Evolutionary conservation across 2,888 invertebrate species (phyloP).

Genomic region (Leptinotarsa tumamoca): DNA sequence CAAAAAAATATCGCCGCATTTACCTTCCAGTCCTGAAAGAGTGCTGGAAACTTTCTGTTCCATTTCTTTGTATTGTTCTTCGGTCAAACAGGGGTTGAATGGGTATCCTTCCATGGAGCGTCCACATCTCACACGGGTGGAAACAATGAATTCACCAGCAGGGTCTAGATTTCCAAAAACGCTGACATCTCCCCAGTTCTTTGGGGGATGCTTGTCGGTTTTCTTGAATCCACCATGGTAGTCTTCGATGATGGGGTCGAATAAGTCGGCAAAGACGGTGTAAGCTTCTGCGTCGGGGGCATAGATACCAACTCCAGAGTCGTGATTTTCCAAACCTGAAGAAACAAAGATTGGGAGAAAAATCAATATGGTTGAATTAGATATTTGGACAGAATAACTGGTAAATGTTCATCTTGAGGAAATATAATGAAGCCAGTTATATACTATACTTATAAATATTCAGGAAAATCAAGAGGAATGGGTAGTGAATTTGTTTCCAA

Average conservation of each 20-base stretch:
- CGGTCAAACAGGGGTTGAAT: slow-evolving; percentile 97
- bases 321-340: slow-evolving; percentile 91
- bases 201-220: slow-evolving; percentile 92
- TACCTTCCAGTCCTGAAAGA: slow-evolving; percentile 78
- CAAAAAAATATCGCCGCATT: not conserved
- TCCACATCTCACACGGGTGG: slow-evolving; percentile 96
- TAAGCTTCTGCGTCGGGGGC: slow-evolving; percentile 98
- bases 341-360: too few relatives aligned
- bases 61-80: slow-evolving; percentile 98
- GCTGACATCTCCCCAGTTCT: slow-evolving; percentile 94
- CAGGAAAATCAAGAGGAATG: too few relatives aligned
- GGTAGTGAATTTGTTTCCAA: too few relatives aligned
- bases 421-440: too few relatives aligned
- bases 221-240: slow-evolving; percentile 97
- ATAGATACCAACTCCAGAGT: slow-evolving; percentile 97
- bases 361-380: too few relatives aligned
- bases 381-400: too few relatives aligned
- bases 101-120: slow-evolving; percentile 95
- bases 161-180: slow-evolving; percentile 94
- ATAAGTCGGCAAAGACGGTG: slow-evolving; percentile 90
- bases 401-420: too few relatives aligned
- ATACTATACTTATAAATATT: too few relatives aligned
- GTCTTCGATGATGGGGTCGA: slow-evolving; percentile 98
- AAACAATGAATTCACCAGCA: slow-evolving; percentile 89
- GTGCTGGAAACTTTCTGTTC: slow-evolving; percentile 88